A percentile compares a stretch with the other conserved stretches of the same genome.
Conservation (phyloP, 2,888 invertebrate genomes). For the Drosophila mimetica region DNA sequence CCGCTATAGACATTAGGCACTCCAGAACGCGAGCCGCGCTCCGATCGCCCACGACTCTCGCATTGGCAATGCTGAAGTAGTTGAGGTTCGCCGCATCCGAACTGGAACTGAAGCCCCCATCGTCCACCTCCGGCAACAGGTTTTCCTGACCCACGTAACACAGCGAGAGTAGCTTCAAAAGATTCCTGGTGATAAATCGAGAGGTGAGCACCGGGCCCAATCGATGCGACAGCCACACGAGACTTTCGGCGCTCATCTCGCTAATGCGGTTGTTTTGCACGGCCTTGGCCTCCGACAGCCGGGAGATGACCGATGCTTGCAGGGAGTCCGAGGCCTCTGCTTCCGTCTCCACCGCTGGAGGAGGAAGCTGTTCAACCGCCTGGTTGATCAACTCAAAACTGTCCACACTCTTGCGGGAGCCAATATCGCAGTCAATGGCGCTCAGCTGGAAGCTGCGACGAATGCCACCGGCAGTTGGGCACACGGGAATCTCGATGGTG, state of each 20-base stretch:
- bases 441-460: slow-evolving; percentile 85
- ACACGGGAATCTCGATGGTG: slow-evolving; percentile 89
- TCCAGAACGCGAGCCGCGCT: slow-evolving; percentile 95
- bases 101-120: slow-evolving; percentile 56
- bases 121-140: slow-evolving; percentile 84
- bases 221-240: slow-evolving; percentile 96
- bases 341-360: slow-evolving; percentile 37
- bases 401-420: slow-evolving; percentile 86
- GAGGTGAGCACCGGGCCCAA: slow-evolving; percentile 97
- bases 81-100: slow-evolving; percentile 85
- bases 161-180: slow-evolving; percentile 96
- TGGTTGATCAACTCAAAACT: slow-evolving; percentile 83
- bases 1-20: slow-evolving; percentile 94
- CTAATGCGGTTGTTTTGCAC: slow-evolving; percentile 87
- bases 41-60: slow-evolving; percentile 90
- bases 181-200: slow-evolving; percentile 94
- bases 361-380: slow-evolving; percentile 41
- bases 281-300: slow-evolving; percentile 82
- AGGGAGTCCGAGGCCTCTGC: slow-evolving; percentile 76
- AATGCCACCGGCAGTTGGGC: slow-evolving; percentile 75
- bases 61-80: slow-evolving; percentile 88
- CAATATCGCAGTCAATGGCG: slow-evolving; percentile 87
- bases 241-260: slow-evolving; percentile 94
- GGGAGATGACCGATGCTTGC: slow-evolving; percentile 83
- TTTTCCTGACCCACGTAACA: slow-evolving; percentile 96